phyloP scores from a whole-genome alignment of 2,888 invertebrate species.

The Drosophila paramelanica region DNA sequence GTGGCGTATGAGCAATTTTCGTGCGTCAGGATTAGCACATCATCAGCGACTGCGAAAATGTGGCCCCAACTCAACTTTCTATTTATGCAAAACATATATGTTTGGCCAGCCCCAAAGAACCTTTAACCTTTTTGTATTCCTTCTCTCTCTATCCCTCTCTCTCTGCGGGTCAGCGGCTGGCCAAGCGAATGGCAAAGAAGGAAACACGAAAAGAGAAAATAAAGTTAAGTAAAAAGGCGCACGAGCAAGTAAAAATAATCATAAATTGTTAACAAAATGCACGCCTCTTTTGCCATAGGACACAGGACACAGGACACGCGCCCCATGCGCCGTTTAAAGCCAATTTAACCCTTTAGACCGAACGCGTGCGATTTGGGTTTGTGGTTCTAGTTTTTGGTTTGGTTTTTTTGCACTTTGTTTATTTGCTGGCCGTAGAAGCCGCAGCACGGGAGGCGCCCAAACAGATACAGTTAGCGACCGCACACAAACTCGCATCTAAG shows the following conservation, averaged over 20 bases:
- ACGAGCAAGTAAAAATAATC: constrained; percentile 68
- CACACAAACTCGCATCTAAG: constrained; percentile 32
- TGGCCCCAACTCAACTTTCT: constrained; percentile 30
- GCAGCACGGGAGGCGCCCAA: constrained; percentile 29
- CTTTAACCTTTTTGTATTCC: constrained; percentile 42
- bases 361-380: constrained; percentile 60
- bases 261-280: constrained; percentile 73
- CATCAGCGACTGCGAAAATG: constrained; percentile 47
- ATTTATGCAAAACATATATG: constrained; percentile 56
- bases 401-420: constrained; percentile 48
- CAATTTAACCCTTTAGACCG: constrained; percentile 69
- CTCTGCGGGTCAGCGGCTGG: constrained; percentile 48
- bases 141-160: too few relatives aligned
- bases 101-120: constrained; percentile 9
- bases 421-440: constrained; percentile 40
- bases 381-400: constrained; percentile 24
- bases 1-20: constrained; percentile 43
- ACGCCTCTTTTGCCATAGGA: constrained; percentile 52
- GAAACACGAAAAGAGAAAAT: constrained; percentile 4
- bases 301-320: constrained; percentile 17
- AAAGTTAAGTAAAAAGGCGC: constrained; percentile 30
- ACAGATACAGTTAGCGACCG: constrained; percentile 55
- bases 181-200: constrained; percentile 16
- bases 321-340: constrained; percentile 49
- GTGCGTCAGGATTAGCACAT: constrained; percentile 68